Base-by-base conservation (phyloP, 2,113 vertebrate genomes). In the Okapia johnstoni region DNA sequence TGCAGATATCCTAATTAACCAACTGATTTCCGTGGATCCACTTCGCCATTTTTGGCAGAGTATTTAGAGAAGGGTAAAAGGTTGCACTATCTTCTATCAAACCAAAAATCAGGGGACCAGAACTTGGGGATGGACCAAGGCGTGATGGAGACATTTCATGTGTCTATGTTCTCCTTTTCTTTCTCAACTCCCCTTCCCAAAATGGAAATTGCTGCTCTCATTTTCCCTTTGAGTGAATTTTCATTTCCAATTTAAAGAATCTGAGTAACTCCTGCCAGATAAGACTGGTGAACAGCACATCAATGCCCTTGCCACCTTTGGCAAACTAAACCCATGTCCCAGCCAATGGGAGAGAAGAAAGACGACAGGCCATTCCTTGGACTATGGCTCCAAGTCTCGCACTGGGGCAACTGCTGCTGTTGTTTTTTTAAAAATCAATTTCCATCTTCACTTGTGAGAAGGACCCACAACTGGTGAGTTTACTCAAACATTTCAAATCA, bases 331-430 rank as follows among this genome's bases (percentile, higher is more conserved):
- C 21, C 25, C 61, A 46, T 0, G 6, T 57, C 25, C 57, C 13
- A 13, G 23, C 50, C 48, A 26, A 26, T 0, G 33, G 61, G 66
- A 79, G 26, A 48, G 57, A 33, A 8, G 28, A 12, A 30, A 87
- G 33, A n/a, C 19, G 7, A 7, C 1, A 12, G 57, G 87, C 14
- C 33, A 61, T 19, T 23, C 26, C 43, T 81, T 40, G 43, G 87
- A n/a, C 6, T n/a, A 23, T 15, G 25, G 58, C 52, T 58, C 66
- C 58, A 7, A 43, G 73, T n/a, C 43, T 94, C 80, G 60, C 16
- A 7, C 43, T 1, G 2, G 33, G 11, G 15, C 12, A 6, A 28
- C 2, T 23, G 19, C 23, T n/a, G 26, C 57, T 30, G 4, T n/a
- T 36, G 28, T 48, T n/a, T 46, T 33, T 46, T 36, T 13, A 6